phyloP scores from a whole-genome alignment of 2,797 vertebrate species.

The Clarias platycephalus region DNA sequence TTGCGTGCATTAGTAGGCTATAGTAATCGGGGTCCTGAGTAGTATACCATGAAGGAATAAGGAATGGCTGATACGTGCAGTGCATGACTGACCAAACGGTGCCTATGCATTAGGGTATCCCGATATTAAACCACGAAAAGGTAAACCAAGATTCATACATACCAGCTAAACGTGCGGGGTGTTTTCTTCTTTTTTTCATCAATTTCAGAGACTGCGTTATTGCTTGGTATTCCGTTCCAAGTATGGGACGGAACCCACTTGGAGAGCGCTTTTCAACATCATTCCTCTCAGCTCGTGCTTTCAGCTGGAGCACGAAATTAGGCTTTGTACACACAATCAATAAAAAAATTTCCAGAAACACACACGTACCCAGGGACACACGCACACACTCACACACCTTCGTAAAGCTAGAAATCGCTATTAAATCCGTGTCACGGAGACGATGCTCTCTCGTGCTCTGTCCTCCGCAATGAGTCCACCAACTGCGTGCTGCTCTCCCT shows the following conservation, averaged over 20 bases:
- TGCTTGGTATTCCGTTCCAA: conserved; percentile 59
- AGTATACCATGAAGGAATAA: neutral
- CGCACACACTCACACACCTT: neutral
- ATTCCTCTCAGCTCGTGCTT: conserved; percentile 59
- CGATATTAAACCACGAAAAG: neutral
- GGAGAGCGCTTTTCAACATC: conserved; percentile 44
- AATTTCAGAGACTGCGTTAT: conserved; percentile 21
- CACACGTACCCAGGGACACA: neutral
- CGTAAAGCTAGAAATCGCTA: neutral
- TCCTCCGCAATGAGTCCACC: conserved; percentile 55
- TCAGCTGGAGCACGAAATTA: conserved; percentile 19
- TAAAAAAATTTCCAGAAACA: neutral
- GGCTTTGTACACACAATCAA: neutral
- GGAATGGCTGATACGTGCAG: neutral
- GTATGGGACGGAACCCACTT: conserved; percentile 33
- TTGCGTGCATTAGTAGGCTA: no score
- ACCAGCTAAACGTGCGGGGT: conserved; percentile 11
- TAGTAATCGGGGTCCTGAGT: neutral
- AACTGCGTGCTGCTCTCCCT: conserved; percentile 33
- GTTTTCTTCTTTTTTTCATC: conserved; percentile 35
- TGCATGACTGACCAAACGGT: neutral
- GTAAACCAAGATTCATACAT: conserved; percentile 55
- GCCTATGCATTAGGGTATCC: neutral
- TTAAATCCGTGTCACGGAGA: conserved; percentile 52
- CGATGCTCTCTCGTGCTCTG: conserved; percentile 61